Evolutionary conservation across 1,140 invertebrate genomes (phyloP).

Genomic region (Colletes latitarsis): DNA sequence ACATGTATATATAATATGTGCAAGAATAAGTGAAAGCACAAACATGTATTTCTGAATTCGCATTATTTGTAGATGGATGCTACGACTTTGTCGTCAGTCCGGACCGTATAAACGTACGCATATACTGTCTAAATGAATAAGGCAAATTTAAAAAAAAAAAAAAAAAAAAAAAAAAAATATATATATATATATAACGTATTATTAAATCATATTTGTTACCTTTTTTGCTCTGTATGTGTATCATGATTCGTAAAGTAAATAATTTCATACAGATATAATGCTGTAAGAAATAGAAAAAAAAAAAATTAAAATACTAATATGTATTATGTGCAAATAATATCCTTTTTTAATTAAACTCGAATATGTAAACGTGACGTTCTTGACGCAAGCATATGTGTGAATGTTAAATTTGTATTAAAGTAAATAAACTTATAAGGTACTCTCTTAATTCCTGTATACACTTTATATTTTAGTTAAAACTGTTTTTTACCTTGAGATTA

Average conservation of each 20-base stretch:
- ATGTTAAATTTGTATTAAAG: constrained; percentile 79
- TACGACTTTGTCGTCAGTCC: no score
- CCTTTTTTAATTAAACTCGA: constrained; percentile 65
- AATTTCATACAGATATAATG: constrained; percentile 48
- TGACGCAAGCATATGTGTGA: constrained; percentile 74
- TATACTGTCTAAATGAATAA: constrained; percentile 35
- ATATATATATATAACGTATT: constrained; percentile 15
- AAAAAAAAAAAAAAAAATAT: neutral
- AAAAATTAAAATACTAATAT: constrained; percentile 61
- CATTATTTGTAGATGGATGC: no score
- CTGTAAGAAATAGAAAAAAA: constrained; percentile 48
- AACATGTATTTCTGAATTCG: no score
- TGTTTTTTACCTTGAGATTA: constrained; percentile 10
- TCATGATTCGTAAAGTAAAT: constrained; percentile 45
- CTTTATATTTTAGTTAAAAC: neutral
- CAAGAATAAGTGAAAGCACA: no score
- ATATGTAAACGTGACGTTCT: constrained; percentile 70
- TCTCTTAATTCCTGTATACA: constrained; percentile 64
- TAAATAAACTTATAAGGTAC: constrained; percentile 77
- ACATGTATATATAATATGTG: no score
- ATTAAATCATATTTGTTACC: constrained; percentile 48
- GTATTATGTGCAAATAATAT: constrained; percentile 62
- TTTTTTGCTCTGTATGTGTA: constrained; percentile 43
- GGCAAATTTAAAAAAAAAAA: constrained; percentile 11
- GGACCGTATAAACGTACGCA: no score